phyloP scores from a whole-genome alignment of 2,113 vertebrate genomes.

The Felis chaus region DNA sequence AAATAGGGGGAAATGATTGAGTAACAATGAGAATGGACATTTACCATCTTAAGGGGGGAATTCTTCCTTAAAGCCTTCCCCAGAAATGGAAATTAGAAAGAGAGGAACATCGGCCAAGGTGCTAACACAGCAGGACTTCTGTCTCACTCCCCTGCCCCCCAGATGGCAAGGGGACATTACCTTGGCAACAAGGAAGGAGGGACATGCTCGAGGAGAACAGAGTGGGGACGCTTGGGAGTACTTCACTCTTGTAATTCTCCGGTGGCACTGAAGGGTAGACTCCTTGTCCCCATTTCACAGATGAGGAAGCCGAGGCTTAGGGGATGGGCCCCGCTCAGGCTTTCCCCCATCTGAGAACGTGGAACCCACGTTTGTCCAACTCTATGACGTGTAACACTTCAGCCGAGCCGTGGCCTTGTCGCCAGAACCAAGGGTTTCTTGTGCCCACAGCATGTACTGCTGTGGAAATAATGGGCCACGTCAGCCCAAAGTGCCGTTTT shows the following conservation, averaged over 20 bases:
- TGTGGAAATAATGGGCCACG: fast-evolving
- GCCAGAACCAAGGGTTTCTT: fast-evolving
- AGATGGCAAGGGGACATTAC: fast-evolving
- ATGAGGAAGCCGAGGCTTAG: too few relatives aligned
- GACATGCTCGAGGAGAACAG: fast-evolving
- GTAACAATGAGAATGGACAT: background rate
- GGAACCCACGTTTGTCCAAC: fast-evolving
- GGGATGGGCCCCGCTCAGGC: fast-evolving
- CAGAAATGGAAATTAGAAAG: background rate
- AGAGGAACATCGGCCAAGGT: fast-evolving
- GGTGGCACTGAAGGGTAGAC: background rate
- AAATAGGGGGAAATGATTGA: background rate
- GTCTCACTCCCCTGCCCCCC: fast-evolving
- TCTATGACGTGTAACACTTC: background rate
- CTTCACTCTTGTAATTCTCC: fast-evolving
- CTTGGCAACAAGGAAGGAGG: background rate
- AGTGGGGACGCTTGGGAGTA: fast-evolving
- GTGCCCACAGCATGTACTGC: fast-evolving
- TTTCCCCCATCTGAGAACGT: fast-evolving
- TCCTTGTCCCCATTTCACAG: fast-evolving
- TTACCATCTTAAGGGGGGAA: background rate
- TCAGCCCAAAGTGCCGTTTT: background rate
- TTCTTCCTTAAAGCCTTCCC: background rate
- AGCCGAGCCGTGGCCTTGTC: fast-evolving
- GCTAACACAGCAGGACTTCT: fast-evolving